Percentiles rank a stretch among this genome's conserved stretches.
These are phyloP conservation scores for Cephalopachus bancanus DNA, from an alignment of 2,797 vertebrate genomes.

Conservation along the genomic window DNA sequence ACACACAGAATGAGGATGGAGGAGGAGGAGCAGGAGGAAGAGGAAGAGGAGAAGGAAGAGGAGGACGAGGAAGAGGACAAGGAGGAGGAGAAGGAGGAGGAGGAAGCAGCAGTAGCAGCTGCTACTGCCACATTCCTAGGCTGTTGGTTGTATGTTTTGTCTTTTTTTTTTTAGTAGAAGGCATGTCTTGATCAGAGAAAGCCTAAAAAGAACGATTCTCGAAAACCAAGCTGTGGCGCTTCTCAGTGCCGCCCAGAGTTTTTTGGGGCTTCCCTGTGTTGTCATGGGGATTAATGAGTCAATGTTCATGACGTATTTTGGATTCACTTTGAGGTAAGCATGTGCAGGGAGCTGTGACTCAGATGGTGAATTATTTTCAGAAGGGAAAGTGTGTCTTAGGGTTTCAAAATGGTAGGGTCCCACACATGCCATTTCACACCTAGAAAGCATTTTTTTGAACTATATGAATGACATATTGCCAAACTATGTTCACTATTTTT, in stretches of 20 bases:
- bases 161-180: not conserved
- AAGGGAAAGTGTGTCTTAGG: not conserved
- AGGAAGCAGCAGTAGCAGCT: rapidly evolving
- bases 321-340: constrained; percentile 4
- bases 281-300: constrained; percentile 58
- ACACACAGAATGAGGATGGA: not conserved
- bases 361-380: constrained; percentile 33
- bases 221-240: not conserved
- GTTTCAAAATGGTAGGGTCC: not conserved
- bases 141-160: not conserved
- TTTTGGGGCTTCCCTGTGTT: not conserved
- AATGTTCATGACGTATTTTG: constrained; percentile 6
- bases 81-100: rapidly evolving
- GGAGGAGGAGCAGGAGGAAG: not conserved
- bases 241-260: not conserved
- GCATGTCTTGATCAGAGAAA: not conserved
- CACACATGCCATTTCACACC: too few relatives aligned
- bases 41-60: not conserved
- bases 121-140: not conserved
- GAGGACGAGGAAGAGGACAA: rapidly evolving
- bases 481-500: not conserved
- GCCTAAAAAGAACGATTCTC: constrained; percentile 21
- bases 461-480: not conserved
- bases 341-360: not conserved
- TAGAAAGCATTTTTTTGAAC: not conserved